phyloP scores from a whole-genome alignment of 2,888 invertebrate species.

The Xanthia togata region DNA sequence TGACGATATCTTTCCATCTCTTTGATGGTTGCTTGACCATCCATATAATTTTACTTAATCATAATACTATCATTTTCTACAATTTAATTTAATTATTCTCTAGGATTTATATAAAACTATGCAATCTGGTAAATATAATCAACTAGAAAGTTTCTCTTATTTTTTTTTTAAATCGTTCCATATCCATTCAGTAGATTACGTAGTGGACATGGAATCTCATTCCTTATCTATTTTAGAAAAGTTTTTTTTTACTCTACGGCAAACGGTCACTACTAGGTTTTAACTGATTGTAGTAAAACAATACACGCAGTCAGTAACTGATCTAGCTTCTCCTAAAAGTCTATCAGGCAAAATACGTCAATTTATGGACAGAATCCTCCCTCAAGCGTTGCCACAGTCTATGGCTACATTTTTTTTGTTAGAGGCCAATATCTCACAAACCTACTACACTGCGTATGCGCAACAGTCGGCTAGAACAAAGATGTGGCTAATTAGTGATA shows the following conservation, averaged over 20 bases:
- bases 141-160: conserved; percentile 20
- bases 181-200: neutral
- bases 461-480: conserved; percentile 74
- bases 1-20: conserved; percentile 51
- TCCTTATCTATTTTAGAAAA: too few species aligned
- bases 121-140: conserved; percentile 25
- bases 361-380: too few species aligned
- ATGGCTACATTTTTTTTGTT: too few species aligned
- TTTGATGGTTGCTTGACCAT: conserved; percentile 32
- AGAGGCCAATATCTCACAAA: conserved; percentile 33
- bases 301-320: neutral
- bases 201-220: neutral
- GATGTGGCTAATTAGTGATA: conserved; percentile 72
- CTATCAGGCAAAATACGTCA: neutral
- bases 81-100: conserved; percentile 35
- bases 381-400: too few species aligned
- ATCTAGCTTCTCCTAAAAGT: neutral
- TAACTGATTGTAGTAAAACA: too few species aligned
- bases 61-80: conserved; percentile 36
- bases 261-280: neutral
- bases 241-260: neutral
- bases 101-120: conserved; percentile 23
- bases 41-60: conserved; percentile 54
- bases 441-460: conserved; percentile 46
- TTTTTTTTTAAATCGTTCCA: neutral